These are phyloP conservation scores for Cygnus buccinator DNA, from an alignment of 2,113 vertebrate genomes.

Conservation along the genomic window DNA sequence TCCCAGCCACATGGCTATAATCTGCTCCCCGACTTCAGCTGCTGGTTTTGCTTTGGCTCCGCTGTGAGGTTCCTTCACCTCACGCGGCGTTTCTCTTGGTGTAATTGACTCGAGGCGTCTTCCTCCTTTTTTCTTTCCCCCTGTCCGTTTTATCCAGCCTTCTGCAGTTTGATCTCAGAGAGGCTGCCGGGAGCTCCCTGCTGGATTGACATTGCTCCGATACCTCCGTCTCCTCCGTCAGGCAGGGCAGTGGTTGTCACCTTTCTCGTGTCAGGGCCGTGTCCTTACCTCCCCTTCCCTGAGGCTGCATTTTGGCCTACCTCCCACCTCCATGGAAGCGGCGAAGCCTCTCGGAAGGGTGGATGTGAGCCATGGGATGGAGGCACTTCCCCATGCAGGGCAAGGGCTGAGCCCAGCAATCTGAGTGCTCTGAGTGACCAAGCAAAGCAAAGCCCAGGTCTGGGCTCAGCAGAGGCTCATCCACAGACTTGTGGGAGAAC, in stretches of 20 bases:
- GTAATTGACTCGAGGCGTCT: neutral
- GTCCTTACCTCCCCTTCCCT: neutral
- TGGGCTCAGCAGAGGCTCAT: neutral
- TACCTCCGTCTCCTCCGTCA: neutral
- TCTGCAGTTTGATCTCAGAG: neutral
- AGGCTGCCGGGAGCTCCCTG: neutral
- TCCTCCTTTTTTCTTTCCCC: neutral
- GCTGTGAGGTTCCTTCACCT: neutral
- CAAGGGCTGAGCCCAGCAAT: neutral
- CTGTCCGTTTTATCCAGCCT: neutral
- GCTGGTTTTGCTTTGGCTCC: neutral
- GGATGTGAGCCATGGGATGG: neutral
- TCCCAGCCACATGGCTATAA: neutral
- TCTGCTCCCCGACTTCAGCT: neutral
- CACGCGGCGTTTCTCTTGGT: neutral
- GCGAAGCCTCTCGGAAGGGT: neutral
- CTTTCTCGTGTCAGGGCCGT: neutral
- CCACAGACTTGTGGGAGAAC: neutral
- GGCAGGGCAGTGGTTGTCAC: neutral
- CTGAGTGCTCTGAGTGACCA: neutral
- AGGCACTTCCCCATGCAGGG: neutral
- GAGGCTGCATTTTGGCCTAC: rapidly evolving
- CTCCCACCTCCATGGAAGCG: neutral
- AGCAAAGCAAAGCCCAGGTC: neutral
- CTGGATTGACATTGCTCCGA: neutral